Base-by-base conservation (phyloP, 2,113 vertebrate genomes). In the Heloderma charlesbogerti region DNA sequence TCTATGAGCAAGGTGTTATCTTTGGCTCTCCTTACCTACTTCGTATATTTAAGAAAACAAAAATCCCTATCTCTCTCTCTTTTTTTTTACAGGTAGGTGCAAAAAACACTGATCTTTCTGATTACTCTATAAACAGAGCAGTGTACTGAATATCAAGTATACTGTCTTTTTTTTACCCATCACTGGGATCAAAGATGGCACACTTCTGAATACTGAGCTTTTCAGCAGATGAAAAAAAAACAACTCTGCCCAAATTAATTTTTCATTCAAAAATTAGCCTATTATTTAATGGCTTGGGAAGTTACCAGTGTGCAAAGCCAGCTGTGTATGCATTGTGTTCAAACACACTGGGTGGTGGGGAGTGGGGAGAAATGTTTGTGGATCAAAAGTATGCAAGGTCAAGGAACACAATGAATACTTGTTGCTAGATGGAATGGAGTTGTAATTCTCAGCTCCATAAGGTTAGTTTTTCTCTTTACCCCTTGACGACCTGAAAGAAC, bases 211-310 rank as follows among this genome's bases (percentile, higher is more conserved):
- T 78, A 0, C 22, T 51, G 66, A 83, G 69, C 1, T 88, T 89
- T 81, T 63, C 37, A 80, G 45, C 22, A 88, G 4, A 88, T 9
- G 1, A 0, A 40, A 4, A 3, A 63, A 74, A 22, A 45, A 34
- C 13, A n/a, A 16, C 37, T 27, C 0, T 86, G 20, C 66, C 10
- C 0, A 63, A 67, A 40, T n/a, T 75, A 69, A 34, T 81, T 93
- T 87, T 74, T 92, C 9, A 87, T 84, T 93, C 81, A 88, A 34
- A 91, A 94, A 88, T 92, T 90, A 89, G 77, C 83, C 86, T 78
- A 72, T 75, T 83, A 57, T 77, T 34, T 86, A 71, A 86, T 60
- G 77, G 37, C 18, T 57, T 34, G 16, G 90, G 77, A 31, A 45
- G 6, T 87, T 79, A 37, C 22, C 4, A 0, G 0, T 91, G 88